Conservation (phyloP, 2,113 vertebrate genomes). For the Triplophysa tibetana region DNA sequence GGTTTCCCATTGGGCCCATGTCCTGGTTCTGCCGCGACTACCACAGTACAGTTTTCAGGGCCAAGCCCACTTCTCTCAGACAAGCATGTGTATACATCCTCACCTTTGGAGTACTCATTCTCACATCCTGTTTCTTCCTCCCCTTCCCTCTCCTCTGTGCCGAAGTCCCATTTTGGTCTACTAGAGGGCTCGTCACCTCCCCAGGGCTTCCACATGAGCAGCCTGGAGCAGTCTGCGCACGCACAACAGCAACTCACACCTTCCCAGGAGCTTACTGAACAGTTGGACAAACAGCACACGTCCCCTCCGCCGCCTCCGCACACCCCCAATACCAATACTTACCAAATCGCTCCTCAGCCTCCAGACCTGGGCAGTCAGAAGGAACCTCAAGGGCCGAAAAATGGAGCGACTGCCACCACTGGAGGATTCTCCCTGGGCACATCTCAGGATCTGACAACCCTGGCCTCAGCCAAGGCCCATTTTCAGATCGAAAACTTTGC, state of each 20-base stretch:
- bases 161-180: slow-evolving; percentile 97
- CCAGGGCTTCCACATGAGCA: slow-evolving; percentile 89
- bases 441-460: slow-evolving; percentile 85
- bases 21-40: slow-evolving; percentile 80
- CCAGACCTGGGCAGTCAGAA: slow-evolving; percentile 88
- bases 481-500: slow-evolving; percentile 99
- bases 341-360: slow-evolving; percentile 76
- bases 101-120: slow-evolving; percentile 91
- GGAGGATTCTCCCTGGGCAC: slow-evolving; percentile 77
- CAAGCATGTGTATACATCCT: slow-evolving; percentile 94
- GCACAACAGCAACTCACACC: slow-evolving; percentile 91
- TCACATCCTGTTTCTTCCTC: slow-evolving; percentile 85
- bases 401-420: slow-evolving; percentile 65
- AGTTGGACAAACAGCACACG: slow-evolving; percentile 90
- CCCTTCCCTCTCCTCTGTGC: slow-evolving; percentile 80
- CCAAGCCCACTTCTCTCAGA: slow-evolving; percentile 84
- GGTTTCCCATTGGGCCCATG: slow-evolving; percentile 84
- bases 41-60: slow-evolving; percentile 84
- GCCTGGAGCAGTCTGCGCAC: slow-evolving; percentile 86
- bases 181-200: slow-evolving; percentile 81
- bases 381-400: slow-evolving; percentile 80
- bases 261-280: slow-evolving; percentile 97
- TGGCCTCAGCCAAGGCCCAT: slow-evolving; percentile 90
- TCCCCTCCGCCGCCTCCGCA: slow-evolving; percentile 66
- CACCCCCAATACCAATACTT: slow-evolving; percentile 68